Percentiles rank a stretch among this genome's conserved stretches.
Evolutionary conservation across 2,888 invertebrate species (phyloP).

Genomic region (Amiota minor): DNA sequence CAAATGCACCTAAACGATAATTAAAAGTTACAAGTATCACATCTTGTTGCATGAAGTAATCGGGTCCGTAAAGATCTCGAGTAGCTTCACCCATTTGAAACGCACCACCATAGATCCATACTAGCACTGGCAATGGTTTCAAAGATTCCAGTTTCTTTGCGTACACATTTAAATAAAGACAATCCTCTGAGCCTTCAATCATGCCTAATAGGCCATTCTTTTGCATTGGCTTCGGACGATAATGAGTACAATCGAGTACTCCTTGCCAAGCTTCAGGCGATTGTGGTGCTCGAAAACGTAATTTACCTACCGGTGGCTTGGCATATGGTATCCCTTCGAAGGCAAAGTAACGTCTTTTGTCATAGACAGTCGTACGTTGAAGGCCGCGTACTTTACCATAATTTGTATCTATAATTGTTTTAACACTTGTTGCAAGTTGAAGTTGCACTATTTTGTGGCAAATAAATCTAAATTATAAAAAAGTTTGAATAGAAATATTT

Average conservation of each 20-base stretch:
- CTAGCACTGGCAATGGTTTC: slow-evolving; percentile 69
- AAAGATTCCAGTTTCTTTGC: slow-evolving; percentile 55
- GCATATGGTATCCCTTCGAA: slow-evolving; percentile 66
- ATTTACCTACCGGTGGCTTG: slow-evolving; percentile 73
- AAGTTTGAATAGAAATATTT: slow-evolving; percentile 20
- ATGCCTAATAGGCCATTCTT: slow-evolving; percentile 60
- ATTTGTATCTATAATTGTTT: slow-evolving; percentile 53
- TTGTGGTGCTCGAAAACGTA: slow-evolving; percentile 70
- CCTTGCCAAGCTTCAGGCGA: slow-evolving; percentile 71
- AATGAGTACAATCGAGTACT: slow-evolving; percentile 69
- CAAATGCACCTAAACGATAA: slow-evolving; percentile 74
- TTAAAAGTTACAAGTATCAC: slow-evolving; percentile 73
- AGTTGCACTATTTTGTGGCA: slow-evolving; percentile 63
- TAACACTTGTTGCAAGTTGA: slow-evolving; percentile 59
- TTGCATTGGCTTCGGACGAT: slow-evolving; percentile 64
- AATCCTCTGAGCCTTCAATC: slow-evolving; percentile 74
- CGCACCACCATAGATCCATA: slow-evolving; percentile 75
- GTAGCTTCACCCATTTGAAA: slow-evolving; percentile 72
- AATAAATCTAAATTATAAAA: slow-evolving; percentile 49
- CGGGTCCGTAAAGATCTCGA: slow-evolving; percentile 69
- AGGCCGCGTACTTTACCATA: slow-evolving; percentile 64
- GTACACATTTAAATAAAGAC: slow-evolving; percentile 74
- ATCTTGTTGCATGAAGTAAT: slow-evolving; percentile 72
- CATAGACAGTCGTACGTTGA: slow-evolving; percentile 59
- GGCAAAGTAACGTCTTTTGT: slow-evolving; percentile 53